Base-by-base conservation (phyloP, 2,113 vertebrate species). In the Epinephelus moara region DNA sequence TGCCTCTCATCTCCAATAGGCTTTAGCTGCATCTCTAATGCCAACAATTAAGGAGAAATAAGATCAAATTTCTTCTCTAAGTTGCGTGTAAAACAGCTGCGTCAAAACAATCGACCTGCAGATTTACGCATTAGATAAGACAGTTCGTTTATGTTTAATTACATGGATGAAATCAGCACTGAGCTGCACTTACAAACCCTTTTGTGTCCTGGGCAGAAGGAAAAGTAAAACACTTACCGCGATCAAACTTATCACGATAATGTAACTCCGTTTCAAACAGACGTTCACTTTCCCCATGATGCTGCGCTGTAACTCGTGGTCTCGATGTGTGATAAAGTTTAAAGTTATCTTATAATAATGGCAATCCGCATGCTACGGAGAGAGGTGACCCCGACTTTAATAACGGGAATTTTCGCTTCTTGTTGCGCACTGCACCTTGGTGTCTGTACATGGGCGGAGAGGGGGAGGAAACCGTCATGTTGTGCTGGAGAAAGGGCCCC, bases 251-350 rank as follows among this genome's bases (percentile, higher is more conserved):
- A 62, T 13, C 53, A 84, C 74, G 9, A 52, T 15, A 3, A 82
- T 13, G 21, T 14, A 92, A 68, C 59, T 81, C 67, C 83, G 8
- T 33, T 82, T 89, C 83, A 93, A 19, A 40, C 85, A 90, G 1
- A 68, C 40, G 70, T 89, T 85, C 30, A 85, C 89, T 78, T 63
- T 89, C 47, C 82, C 88, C 91, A 93, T 93, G 50, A 27, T 80
- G 19, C 6, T 33, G 23, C 33, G 1, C 10, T 42, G 19, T 9
- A 15, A 17, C 21, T 70, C 27, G 15, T 18, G 2, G 4, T 23
- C 6, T 37, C 14, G 13, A 30, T 47, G 4, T 4, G 4, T 21
- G 9, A 6, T 1, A 0, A 8, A n/a, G 21, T 23, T 57, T 6
- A 18, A 21, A 55, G 4, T 1, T 57, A 33, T 21, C 14, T 12